Percentiles rank a stretch among this genome's conserved stretches.
phyloP scores from a whole-genome alignment of 2,888 invertebrate genomes.

The Troides oblongomaculatus region DNA sequence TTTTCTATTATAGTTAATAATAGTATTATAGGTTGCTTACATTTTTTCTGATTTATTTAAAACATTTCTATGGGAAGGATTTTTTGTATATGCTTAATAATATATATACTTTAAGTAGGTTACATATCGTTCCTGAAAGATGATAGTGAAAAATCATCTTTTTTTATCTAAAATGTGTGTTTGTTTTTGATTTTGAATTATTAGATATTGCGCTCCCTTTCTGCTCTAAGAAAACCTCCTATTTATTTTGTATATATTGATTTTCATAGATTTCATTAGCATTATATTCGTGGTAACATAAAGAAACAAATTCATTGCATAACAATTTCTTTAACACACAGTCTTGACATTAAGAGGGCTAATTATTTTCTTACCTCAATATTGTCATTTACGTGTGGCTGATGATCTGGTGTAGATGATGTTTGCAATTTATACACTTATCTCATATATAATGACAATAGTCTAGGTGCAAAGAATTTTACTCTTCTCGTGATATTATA shows the following conservation, averaged over 20 bases:
- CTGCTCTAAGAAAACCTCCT: not conserved
- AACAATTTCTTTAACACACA: no score
- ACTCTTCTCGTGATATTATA: slow-evolving; percentile 51
- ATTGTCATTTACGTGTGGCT: not conserved
- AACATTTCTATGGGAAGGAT: slow-evolving; percentile 1
- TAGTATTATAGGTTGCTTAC: slow-evolving; percentile 21
- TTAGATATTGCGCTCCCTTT: not conserved
- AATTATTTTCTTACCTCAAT: not conserved
- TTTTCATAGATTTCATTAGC: not conserved
- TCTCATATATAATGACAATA: slow-evolving; percentile 43
- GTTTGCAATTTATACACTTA: not conserved
- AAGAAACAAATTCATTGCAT: not conserved
- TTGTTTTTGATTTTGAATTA: not conserved
- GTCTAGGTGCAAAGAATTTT: slow-evolving; percentile 47
- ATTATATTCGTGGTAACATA: not conserved
- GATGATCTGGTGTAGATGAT: not conserved
- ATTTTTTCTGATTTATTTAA: slow-evolving; percentile 17
- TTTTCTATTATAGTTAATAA: not conserved
- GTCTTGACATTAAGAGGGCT: no score
- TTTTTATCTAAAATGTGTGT: not conserved
- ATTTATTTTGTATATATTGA: not conserved
- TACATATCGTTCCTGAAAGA: slow-evolving; percentile 15
- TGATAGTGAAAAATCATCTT: not conserved
- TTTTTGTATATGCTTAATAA: not conserved
- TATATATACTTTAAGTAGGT: slow-evolving; percentile 21